Conservation (phyloP, 2,888 invertebrate genomes). For the Heliconius ethilla region DNA sequence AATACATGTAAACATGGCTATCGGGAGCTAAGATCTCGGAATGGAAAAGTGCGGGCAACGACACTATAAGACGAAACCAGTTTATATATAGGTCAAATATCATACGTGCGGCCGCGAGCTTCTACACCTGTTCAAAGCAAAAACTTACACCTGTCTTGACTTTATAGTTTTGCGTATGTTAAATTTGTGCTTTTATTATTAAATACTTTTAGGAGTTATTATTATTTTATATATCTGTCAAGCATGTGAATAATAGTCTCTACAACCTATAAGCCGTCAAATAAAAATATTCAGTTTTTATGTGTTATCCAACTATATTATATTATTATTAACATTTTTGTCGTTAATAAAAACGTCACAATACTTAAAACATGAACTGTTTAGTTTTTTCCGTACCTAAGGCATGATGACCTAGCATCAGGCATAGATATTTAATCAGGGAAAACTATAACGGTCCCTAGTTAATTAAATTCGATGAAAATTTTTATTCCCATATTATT, state of each 20-base stretch:
- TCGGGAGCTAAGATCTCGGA: slow-evolving; percentile 37
- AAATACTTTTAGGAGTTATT: neutral
- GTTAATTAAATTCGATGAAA: neutral
- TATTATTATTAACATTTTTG: too few species aligned
- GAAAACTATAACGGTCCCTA: too few species aligned
- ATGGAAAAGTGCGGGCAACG: slow-evolving; percentile 40
- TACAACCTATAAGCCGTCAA: neutral
- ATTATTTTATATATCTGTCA: too few species aligned
- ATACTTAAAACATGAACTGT: too few species aligned
- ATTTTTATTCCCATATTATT: too few species aligned
- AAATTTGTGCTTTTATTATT: neutral
- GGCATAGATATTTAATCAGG: too few species aligned
- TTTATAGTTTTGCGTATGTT: slow-evolving; percentile 13
- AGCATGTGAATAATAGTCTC: too few species aligned
- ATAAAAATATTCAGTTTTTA: too few species aligned
- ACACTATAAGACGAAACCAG: slow-evolving; percentile 39
- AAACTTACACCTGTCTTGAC: slow-evolving; percentile 20
- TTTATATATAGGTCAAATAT: slow-evolving; percentile 43
- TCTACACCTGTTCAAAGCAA: slow-evolving; percentile 36
- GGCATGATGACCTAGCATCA: too few species aligned
- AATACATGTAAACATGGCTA: slow-evolving; percentile 39
- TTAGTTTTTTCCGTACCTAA: too few species aligned
- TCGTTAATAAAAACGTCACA: too few species aligned
- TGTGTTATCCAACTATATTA: too few species aligned
- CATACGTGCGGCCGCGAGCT: slow-evolving; percentile 34